Percentiles rank a stretch among this genome's conserved stretches.
These are phyloP conservation scores for Alloplasta piceator DNA, from an alignment of 2,888 invertebrate species.

Conservation along the genomic window DNA sequence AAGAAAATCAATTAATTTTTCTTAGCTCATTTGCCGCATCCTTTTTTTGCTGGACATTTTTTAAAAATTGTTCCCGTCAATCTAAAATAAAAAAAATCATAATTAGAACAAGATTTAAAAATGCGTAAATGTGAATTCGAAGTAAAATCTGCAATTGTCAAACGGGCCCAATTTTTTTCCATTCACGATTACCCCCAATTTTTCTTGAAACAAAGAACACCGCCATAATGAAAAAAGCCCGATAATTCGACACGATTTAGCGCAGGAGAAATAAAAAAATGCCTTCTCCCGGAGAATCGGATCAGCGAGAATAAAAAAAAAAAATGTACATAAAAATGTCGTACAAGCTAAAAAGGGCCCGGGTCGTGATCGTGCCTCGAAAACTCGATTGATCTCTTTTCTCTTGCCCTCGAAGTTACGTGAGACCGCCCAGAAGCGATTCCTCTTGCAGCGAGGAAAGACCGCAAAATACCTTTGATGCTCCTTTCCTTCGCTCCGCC, in stretches of 20 bases:
- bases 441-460: neutral
- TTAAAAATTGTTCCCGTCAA: too few relatives aligned
- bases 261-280: conserved; percentile 3
- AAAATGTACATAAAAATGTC: neutral
- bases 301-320: conserved; percentile 51
- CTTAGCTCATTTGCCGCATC: too few relatives aligned
- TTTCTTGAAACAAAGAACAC: neutral
- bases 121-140: too few relatives aligned
- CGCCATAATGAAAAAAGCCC: conserved; percentile 10
- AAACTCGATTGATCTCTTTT: conserved; percentile 59
- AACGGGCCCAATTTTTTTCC: too few relatives aligned
- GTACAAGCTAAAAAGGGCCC: conserved; percentile 30
- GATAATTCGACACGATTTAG: conserved; percentile 33
- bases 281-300: conserved; percentile 44
- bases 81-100: too few relatives aligned
- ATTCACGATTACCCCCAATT: too few relatives aligned
- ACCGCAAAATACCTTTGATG: conserved; percentile 3
- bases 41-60: too few relatives aligned
- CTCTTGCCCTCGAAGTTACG: conserved; percentile 30
- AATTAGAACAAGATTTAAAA: too few relatives aligned
- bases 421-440: conserved; percentile 50
- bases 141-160: too few relatives aligned
- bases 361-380: conserved; percentile 47
- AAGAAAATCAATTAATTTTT: too few relatives aligned
- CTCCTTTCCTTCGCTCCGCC: conserved; percentile 2